Conservation (phyloP, 2,888 invertebrate species). For the Xanthorhoe spadicearia region DNA sequence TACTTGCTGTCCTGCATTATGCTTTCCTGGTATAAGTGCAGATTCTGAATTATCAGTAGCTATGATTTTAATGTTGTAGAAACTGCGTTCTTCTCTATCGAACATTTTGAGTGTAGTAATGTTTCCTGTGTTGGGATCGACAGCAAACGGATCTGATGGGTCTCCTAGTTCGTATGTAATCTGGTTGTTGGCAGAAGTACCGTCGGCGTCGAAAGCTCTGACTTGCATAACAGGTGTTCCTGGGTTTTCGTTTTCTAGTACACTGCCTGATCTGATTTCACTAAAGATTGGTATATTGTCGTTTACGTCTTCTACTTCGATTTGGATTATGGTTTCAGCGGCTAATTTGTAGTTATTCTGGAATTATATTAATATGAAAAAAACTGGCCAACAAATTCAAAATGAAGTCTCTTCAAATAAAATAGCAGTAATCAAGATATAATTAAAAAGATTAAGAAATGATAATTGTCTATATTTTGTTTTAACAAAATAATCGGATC, state of each 20-base stretch:
- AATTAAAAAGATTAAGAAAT: too few species aligned
- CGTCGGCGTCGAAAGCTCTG: slow-evolving; percentile 93
- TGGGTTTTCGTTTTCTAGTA: slow-evolving; percentile 92
- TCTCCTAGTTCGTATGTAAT: slow-evolving; percentile 91
- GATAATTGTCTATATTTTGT: too few species aligned
- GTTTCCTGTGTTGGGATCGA: slow-evolving; percentile 94
- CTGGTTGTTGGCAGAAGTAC: slow-evolving; percentile 92
- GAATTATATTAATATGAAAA: slow-evolving; percentile 11
- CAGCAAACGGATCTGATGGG: slow-evolving; percentile 90
- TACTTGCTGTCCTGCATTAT: slow-evolving; percentile 91
- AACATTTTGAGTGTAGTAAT: slow-evolving; percentile 93
- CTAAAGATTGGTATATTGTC: slow-evolving; percentile 95
- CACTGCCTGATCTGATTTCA: slow-evolving; percentile 91
- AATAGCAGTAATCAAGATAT: too few species aligned
- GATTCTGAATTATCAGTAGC: slow-evolving; percentile 96
- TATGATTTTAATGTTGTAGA: slow-evolving; percentile 95
- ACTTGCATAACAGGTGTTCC: slow-evolving; percentile 95
- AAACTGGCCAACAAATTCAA: too few species aligned
- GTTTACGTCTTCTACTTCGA: slow-evolving; percentile 94
- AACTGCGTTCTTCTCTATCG: slow-evolving; percentile 93
- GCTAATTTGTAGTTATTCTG: slow-evolving; percentile 92
- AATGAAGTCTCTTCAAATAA: too few species aligned
- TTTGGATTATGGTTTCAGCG: slow-evolving; percentile 90
- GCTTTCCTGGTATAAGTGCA: slow-evolving; percentile 86
- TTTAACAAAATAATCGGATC: too few species aligned